These are phyloP conservation scores for Chaetodon trifasciatus DNA, from an alignment of 2,797 vertebrate genomes.

Conservation along the genomic window DNA sequence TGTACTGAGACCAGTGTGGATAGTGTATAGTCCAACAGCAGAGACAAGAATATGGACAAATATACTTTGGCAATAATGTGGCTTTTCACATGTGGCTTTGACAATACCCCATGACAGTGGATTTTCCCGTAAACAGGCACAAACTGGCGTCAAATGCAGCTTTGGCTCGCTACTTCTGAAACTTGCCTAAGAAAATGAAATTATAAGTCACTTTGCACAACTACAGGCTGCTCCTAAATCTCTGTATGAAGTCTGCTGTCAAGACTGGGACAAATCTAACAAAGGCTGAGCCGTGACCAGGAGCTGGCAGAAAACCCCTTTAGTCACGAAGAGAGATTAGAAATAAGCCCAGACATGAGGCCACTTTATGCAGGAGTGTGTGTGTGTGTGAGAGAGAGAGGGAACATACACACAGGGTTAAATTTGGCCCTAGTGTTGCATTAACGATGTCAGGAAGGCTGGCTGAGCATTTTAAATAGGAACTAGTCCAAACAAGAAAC, in stretches of 20 bases:
- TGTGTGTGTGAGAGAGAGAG: constrained; percentile 3
- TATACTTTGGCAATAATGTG: constrained; percentile 49
- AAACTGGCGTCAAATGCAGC: constrained; percentile 36
- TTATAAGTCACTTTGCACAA: constrained; percentile 41
- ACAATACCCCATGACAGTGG: constrained; percentile 39
- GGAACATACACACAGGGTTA: constrained; percentile 73
- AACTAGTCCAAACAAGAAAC: constrained; percentile 87
- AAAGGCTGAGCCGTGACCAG: constrained; percentile 64
- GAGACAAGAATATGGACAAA: constrained; percentile 47
- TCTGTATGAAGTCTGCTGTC: constrained; percentile 28
- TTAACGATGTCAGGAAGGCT: constrained; percentile 82
- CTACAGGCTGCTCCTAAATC: constrained; percentile 33
- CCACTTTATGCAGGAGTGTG: constrained; percentile 42
- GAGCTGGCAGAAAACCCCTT: constrained; percentile 65
- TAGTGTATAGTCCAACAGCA: constrained; percentile 15
- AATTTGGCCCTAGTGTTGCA: constrained; percentile 81
- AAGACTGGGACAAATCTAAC: constrained; percentile 33
- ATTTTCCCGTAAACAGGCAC: constrained; percentile 56
- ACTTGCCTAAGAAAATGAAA: constrained; percentile 43
- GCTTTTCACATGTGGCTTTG: constrained; percentile 61
- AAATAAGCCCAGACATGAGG: constrained; percentile 86
- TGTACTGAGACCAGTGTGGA: constrained; percentile 15
- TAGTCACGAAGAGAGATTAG: constrained; percentile 77
- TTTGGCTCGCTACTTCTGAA: constrained; percentile 47
- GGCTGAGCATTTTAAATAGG: constrained; percentile 82